A percentile compares a stretch with the other conserved stretches of the same genome.
Conservation (phyloP, 2,888 invertebrate genomes). For the Holacanthella duospinosa region DNA sequence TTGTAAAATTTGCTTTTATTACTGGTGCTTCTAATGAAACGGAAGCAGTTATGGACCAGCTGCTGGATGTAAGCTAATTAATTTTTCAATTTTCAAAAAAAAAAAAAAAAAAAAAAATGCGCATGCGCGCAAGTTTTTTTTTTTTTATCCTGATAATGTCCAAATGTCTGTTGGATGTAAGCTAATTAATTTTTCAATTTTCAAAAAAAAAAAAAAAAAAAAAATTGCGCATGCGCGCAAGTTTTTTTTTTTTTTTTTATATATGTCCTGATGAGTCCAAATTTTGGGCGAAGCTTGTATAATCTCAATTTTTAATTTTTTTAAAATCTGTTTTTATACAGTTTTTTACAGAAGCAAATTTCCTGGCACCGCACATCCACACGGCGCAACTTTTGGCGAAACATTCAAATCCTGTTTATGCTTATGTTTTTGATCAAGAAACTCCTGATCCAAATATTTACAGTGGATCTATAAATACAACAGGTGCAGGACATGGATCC, state of each 20-base stretch:
- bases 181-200: neutral
- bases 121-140: neutral
- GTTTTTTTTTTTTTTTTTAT: too few species aligned
- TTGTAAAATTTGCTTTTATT: constrained; percentile 36
- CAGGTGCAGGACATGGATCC: constrained; percentile 37
- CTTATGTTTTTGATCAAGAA: constrained; percentile 36
- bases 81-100: neutral
- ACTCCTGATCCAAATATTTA: constrained; percentile 36
- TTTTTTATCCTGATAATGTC: neutral
- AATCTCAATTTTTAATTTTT: neutral
- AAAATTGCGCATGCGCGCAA: neutral
- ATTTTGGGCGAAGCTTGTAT: too few species aligned
- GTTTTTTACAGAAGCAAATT: constrained; percentile 51
- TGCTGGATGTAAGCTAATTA: constrained; percentile 30
- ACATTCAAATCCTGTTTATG: constrained; percentile 32
- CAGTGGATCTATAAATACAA: constrained; percentile 32
- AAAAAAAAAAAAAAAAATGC: too few species aligned
- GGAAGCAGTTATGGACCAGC: constrained; percentile 35
- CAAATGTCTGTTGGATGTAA: constrained; percentile 37
- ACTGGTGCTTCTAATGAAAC: constrained; percentile 36
- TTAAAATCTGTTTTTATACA: too few species aligned
- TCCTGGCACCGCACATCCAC: constrained; percentile 49
- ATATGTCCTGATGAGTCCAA: too few species aligned
- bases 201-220: too few species aligned
- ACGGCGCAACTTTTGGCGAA: constrained; percentile 45